Base-by-base conservation (phyloP, 2,888 invertebrate genomes). In the Hymenopus coronatus region DNA sequence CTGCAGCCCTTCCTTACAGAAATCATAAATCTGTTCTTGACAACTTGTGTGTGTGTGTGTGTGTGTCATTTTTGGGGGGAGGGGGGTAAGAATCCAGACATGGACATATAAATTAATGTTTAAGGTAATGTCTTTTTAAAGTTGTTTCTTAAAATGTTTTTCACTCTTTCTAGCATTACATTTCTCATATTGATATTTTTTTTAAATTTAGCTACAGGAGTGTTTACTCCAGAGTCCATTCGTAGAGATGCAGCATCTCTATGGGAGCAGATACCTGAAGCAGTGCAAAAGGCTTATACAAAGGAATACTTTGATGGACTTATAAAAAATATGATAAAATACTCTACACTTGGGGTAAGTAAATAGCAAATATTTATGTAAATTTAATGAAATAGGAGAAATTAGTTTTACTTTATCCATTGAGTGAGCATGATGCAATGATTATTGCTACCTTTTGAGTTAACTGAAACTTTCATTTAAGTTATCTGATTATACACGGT, bases 191-290 rank as follows among this genome's bases (percentile, higher is more conserved):
- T 84, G 30, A 84, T 33, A 84, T 83, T 83, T 28, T n/a, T 20
- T 30, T 46, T 87, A 81, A 28, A 15, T 84, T 28, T 88, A 90
- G 90, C 89, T 27, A 90, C 90, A 6, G 88, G 88, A 27, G 83
- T 89, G 27, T 90, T 88, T 86, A 89, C 90, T 25, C 88, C 88
- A 25, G 87, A 88, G 28, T 87, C 88, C 27, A 88, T 90, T 30
- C 85, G 88, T 12, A 83, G 88, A 28, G 86, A 87, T 54, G 90
- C 90, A 82, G 88, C 70, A 2, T 90, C 91, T 83, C 92, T 92
- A 92, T 92, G 92, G 92, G 89, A 91, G n/a, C 88, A 89, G 33
- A 91, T 92, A 91, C 87, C 90, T 15, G 90, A 91, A 27, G 90
- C 90, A 82, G 91, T 92, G 25, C 91, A 91, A 88, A 88, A 90